Conservation (phyloP, 2,888 invertebrate genomes). For the Drosophila aldrichi region DNA sequence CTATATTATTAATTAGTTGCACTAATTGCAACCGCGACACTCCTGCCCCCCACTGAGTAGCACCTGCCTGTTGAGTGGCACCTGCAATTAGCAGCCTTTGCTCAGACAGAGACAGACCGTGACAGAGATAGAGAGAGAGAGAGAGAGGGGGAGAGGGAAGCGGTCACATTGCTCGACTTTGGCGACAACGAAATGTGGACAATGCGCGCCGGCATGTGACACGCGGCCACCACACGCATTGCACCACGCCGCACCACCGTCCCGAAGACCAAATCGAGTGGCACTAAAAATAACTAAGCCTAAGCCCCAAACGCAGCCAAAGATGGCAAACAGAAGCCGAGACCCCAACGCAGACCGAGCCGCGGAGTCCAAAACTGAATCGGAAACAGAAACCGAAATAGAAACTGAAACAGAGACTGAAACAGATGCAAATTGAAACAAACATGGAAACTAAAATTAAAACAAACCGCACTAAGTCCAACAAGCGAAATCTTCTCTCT, state of each 20-base stretch:
- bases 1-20: conserved; percentile 58
- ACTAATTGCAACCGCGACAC: conserved; percentile 47
- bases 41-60: not conserved
- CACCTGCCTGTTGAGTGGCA: conserved; percentile 16
- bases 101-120: not conserved
- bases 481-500: conserved; percentile 5
- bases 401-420: conserved; percentile 8
- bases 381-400: conserved; percentile 7
- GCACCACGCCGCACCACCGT: conserved; percentile 21
- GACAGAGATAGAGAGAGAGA: not conserved
- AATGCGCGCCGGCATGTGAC: conserved; percentile 60
- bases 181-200: conserved; percentile 33
- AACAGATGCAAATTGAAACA: conserved; percentile 20
- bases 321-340: conserved; percentile 23
- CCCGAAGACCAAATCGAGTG: conserved; percentile 44
- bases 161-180: conserved; percentile 64
- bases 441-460: conserved; percentile 52
- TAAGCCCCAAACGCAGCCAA: conserved; percentile 58
- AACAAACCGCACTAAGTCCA: conserved; percentile 21
- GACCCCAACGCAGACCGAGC: not conserved
- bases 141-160: not conserved
- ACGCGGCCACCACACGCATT: conserved; percentile 63
- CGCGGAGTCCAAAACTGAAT: not conserved
- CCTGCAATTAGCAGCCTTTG: conserved; percentile 46
- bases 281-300: conserved; percentile 65